Percentiles rank a stretch among this genome's conserved stretches.
phyloP scores from a whole-genome alignment of 2,888 invertebrate genomes.

The Drosophila meridionalis region DNA sequence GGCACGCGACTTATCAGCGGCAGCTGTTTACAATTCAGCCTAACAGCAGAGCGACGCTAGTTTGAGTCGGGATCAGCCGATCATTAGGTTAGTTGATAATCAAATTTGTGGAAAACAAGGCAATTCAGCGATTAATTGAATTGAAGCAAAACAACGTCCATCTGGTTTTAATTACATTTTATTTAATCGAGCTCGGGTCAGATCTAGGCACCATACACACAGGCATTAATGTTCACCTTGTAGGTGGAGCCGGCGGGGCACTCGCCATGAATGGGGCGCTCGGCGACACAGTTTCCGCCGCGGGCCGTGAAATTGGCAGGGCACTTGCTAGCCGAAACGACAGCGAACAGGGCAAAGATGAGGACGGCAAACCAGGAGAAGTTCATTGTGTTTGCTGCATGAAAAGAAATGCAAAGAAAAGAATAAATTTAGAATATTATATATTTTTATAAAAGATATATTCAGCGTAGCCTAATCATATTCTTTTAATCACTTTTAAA shows the following conservation, averaged over 20 bases:
- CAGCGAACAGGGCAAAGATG: slow-evolving; percentile 74
- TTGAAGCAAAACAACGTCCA: slow-evolving; percentile 24
- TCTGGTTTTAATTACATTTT: slow-evolving; percentile 35
- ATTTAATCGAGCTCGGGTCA: slow-evolving; percentile 10
- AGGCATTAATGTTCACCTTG: slow-evolving; percentile 74
- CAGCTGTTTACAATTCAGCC: slow-evolving; percentile 37
- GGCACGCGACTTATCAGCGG: slow-evolving; percentile 29
- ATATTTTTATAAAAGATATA: no score
- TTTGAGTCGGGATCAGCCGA: slow-evolving; percentile 14
- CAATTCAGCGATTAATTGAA: slow-evolving; percentile 17
- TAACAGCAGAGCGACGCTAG: slow-evolving; percentile 8
- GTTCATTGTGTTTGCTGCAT: slow-evolving; percentile 68
- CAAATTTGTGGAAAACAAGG: slow-evolving; percentile 10
- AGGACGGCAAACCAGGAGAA: slow-evolving; percentile 72
- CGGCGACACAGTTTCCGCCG: slow-evolving; percentile 56
- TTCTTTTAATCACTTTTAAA: no score
- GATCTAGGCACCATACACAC: slow-evolving; percentile 60
- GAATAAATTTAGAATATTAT: background rate
- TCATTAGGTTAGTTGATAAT: slow-evolving; percentile 51
- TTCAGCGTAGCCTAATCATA: no score
- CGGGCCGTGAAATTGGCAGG: slow-evolving; percentile 63
- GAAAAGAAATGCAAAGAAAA: no score
- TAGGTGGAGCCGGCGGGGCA: slow-evolving; percentile 79
- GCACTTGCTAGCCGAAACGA: slow-evolving; percentile 68
- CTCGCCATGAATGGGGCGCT: slow-evolving; percentile 80